Evolutionary conservation across 2,888 invertebrate species (phyloP), one percentile per base, ranked within the genome.

Genomic region (Carterocephalus palaemon): DNA sequence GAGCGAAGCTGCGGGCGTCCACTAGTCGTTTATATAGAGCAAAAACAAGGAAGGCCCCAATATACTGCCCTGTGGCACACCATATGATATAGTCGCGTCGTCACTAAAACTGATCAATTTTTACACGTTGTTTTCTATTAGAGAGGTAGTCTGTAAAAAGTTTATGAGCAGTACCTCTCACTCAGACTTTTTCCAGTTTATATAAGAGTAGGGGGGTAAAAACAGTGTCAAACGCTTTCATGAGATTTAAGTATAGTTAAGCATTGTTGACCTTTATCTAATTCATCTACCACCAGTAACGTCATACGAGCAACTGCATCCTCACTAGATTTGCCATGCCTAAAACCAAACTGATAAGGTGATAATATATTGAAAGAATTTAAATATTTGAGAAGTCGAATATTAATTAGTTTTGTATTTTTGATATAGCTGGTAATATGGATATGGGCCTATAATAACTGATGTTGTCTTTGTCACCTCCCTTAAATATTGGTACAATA

Each of bases 371-470:
- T 23, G 8, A 23, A 36, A 13, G 10, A 22, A n/a, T 34, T n/a
- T 8, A 34, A 6, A 16, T 36, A 36, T 23, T 36, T 13, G n/a
- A 36, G 3, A n/a, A 36, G 15, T 8, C 36, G 1, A 8, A 4
- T 2, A 9, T 36, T 36, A 7, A 36, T 1, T 16, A 13, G 3
- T 38, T 32, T 32, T 26, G 19, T 6, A 39, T 24, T 19, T 45
- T 38, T n/a, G 33, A 22, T 7, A 42, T 24, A 2, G 17, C 12
- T 7, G 32, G 17, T 7, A 42, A 24, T 13, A 34, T 8, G 2
- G 38, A 46, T 19, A 39, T 39, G 3, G 46, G 45, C 9, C 32
- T 41, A 7, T 41, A 43, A 17, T 17, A 16, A 17, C 2, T 31
- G 2, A 31, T 2, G 4, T 31, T 9, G 2, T 8, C 9, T 5